Base-by-base conservation (phyloP, 2,888 invertebrate genomes). In the Cantharis rufa region DNA sequence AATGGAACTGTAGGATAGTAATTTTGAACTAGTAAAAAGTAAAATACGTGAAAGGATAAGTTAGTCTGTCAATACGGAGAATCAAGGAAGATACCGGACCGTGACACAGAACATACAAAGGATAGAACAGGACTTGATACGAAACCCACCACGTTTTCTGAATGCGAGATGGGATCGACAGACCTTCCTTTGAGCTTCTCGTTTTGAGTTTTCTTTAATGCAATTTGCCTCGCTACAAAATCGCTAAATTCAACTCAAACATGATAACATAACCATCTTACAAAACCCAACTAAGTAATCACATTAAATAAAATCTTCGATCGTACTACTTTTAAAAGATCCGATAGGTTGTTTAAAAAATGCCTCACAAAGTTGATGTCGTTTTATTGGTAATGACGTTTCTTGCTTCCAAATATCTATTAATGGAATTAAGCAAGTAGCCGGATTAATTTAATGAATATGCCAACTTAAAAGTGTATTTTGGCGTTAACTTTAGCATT, bases 121-220 rank as follows among this genome's bases (percentile, higher is more conserved):
- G 83, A 82, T 71, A 77, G 64, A 66, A 66, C 80, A 82, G 81
- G 83, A 82, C 84, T 82, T 84, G 85, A 84, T 85, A 85, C 84
- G 82, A 83, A 82, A 83, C 82, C 82, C 82, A 68, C 83, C 83
- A 85, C 85, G 84, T 84, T 82, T 79, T 70, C 84, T 85, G 86
- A 86, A 86, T 86, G 83, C 84, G 78, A 84, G 85, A 86, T 85
- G 84, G 83, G 85, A 86, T 86, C 84, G 83, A 81, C 83, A 82
- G 83, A 81, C 83, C 82, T 83, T 74, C 84, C 85, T 85, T 86
- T 85, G 85, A 84, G 81, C 81, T 81, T 79, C 82, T 82, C 83
- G 82, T 83, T 84, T 83, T 83, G 81, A 82, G 84, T 84, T 84
- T 84, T 83, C 84, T 82, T 80, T 85, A 85, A 85, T 84, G 83